phyloP scores from a whole-genome alignment of 2,888 invertebrate species.

The Lasius platythorax region DNA sequence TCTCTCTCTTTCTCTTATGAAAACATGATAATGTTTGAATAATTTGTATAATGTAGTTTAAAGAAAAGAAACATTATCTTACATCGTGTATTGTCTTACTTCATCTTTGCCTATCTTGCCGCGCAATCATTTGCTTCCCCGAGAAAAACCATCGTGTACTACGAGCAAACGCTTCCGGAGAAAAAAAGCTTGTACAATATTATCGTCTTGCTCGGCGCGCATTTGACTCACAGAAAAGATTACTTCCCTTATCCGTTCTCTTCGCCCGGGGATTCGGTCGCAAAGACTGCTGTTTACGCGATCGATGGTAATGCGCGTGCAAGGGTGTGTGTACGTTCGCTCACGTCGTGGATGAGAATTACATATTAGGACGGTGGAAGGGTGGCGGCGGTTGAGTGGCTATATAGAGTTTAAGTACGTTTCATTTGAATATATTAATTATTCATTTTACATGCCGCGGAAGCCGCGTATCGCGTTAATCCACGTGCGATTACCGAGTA shows the following conservation, averaged over 20 bases:
- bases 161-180: neutral
- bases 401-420: constrained; percentile 68
- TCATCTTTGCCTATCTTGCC: constrained; percentile 15
- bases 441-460: constrained; percentile 69
- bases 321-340: neutral
- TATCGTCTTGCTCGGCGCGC: constrained; percentile 32
- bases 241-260: constrained; percentile 29
- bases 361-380: constrained; percentile 13
- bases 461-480: constrained; percentile 36
- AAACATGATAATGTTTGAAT: constrained; percentile 25
- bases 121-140: constrained; percentile 16
- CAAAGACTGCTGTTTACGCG: constrained; percentile 46
- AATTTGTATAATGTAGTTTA: constrained; percentile 5
- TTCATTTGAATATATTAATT: constrained; percentile 75
- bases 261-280: constrained; percentile 32
- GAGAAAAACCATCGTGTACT: constrained; percentile 22
- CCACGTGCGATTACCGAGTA: constrained; percentile 62
- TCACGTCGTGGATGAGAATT: constrained; percentile 29
- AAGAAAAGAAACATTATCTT: constrained; percentile 1
- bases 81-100: constrained; percentile 31
- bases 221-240: constrained; percentile 56
- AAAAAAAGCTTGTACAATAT: constrained; percentile 27
- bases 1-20: neutral
- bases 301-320: constrained; percentile 36
- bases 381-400: constrained; percentile 42